phyloP scores from a whole-genome alignment of 2,113 vertebrate species.

The Nothocercus julius region DNA sequence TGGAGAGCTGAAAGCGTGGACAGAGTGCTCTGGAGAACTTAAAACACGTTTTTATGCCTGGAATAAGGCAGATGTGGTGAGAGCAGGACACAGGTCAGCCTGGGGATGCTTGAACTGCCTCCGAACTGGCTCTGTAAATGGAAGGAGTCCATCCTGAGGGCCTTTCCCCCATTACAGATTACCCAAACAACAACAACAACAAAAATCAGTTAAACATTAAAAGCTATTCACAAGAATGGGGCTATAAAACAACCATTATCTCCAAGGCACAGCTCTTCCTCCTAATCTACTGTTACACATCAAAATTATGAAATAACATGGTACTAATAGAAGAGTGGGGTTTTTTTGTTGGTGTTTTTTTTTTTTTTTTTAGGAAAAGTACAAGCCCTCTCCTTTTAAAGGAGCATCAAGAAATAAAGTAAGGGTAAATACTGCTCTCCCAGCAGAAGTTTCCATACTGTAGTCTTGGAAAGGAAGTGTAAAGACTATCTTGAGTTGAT shows the following conservation, averaged over 20 bases:
- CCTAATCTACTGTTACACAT: slow-evolving; percentile 28
- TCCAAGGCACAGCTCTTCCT: slow-evolving; percentile 25
- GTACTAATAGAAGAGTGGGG: background rate
- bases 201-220: slow-evolving; percentile 20
- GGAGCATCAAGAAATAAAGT: background rate
- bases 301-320: slow-evolving; percentile 39
- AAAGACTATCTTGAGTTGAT: slow-evolving; percentile 45
- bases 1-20: background rate
- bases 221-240: background rate
- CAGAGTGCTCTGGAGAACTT: background rate
- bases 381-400: background rate
- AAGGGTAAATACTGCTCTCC: background rate
- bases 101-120: background rate
- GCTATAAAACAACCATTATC: slow-evolving; percentile 45
- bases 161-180: slow-evolving; percentile 48
- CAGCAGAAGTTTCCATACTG: slow-evolving; percentile 6
- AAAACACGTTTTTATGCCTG: background rate
- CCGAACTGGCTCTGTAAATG: background rate
- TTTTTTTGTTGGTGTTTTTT: background rate
- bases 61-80: background rate
- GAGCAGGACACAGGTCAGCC: background rate
- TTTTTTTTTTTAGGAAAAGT: slow-evolving; percentile 28
- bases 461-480: slow-evolving; percentile 11
- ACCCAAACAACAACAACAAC: slow-evolving; percentile 34
- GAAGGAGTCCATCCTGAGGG: slow-evolving; percentile 28